Evolutionary conservation across 2,888 invertebrate species (phyloP), one percentile per base, ranked within the genome.

Genomic region (Lepetodrilus schrolli): DNA sequence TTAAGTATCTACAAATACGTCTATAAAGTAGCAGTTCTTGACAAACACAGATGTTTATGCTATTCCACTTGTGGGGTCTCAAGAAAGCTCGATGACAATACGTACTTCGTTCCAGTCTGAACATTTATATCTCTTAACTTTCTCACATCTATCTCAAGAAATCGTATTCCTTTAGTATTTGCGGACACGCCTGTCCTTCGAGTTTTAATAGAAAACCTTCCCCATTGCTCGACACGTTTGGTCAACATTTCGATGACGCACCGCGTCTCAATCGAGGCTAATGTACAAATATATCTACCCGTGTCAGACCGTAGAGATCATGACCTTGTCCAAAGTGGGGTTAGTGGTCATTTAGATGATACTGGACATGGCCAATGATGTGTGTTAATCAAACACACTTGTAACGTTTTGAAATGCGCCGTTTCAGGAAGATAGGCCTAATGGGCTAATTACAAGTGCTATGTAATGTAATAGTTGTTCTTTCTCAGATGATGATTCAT

Each of bases 251-350:
- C 8, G 4, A 7, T 51, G 51, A 26, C 51, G 26, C 17, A 20
- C 51, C 21, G n/a, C 0, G 51, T 51, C 21, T 51, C 51, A 23
- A n/a, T n/a, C 23, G n/a, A 2, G 4, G 21, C 8, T 30, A 10
- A 23, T 51, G n/a, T 51, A 51, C 51, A 51, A 23, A 51, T 51
- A 50, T 50, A 51, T 23, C 51, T 51, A 51, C 51, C 23, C n/a
- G 51, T 23, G 43, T 23, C 51, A 20, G 26, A 8, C 30, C 0
- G 43, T 4, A 37, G 43, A 17, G 43, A 13, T 51, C 7, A 23
- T 51, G 51, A 23, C 51, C 51, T 51, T 51, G 51, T n/a, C 7
- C 21, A 51, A 5, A 26, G 51, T 51, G 51, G 23, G 51, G 23
- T 30, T 26, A 30, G 8, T 51, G 51, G 51, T 51, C 51, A 51